These are phyloP conservation scores for Spatula versicolor DNA, from an alignment of 2,797 vertebrate species.

Conservation along the genomic window DNA sequence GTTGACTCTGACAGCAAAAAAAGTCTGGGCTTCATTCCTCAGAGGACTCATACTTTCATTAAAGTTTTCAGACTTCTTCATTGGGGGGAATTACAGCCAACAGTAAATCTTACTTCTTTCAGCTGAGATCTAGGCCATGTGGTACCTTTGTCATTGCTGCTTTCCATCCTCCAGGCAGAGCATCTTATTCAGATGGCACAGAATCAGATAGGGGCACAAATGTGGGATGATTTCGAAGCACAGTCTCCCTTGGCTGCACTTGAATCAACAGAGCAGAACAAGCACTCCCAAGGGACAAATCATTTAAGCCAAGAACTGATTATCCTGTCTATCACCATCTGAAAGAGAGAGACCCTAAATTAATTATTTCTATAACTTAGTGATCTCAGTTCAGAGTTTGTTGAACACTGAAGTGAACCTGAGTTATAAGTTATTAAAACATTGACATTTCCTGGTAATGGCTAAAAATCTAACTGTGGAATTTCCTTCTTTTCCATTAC, in stretches of 20 bases:
- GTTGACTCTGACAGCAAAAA: background rate
- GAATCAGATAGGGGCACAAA: too few species aligned
- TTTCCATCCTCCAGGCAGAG: background rate
- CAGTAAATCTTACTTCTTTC: background rate
- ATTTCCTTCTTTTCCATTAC: conserved; percentile 45
- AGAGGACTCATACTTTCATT: background rate
- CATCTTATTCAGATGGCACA: background rate
- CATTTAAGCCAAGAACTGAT: background rate
- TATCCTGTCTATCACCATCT: background rate
- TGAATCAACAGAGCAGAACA: background rate
- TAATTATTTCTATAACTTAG: background rate
- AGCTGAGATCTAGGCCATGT: background rate
- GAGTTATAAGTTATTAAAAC: background rate
- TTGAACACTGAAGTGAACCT: background rate
- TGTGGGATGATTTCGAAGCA: background rate
- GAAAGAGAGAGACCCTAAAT: background rate
- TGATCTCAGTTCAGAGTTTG: background rate
- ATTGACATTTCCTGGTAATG: background rate
- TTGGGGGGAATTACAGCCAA: rapidly evolving
- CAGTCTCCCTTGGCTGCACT: background rate
- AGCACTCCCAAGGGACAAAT: background rate
- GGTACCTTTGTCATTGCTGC: background rate
- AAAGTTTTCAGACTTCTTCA: background rate
- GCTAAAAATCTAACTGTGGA: conserved; percentile 17
- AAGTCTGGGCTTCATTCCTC: background rate